Evolutionary conservation across 23 tunicate species (phyloP).

Genomic region (Corella eumyota): DNA sequence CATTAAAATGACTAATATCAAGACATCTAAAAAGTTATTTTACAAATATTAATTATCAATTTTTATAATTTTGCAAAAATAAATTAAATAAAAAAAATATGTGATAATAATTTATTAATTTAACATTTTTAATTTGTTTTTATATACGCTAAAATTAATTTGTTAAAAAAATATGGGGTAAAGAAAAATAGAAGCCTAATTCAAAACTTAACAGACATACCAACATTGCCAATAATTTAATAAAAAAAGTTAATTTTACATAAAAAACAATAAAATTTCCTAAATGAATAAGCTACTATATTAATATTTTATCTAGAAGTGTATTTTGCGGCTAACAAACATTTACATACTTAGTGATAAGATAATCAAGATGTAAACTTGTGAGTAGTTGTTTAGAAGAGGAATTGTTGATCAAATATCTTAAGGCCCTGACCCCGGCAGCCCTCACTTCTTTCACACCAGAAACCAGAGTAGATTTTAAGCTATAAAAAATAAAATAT

Average conservation of each 20-base stretch:
- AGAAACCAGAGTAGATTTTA: slow-evolving; percentile 63
- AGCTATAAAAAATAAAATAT: slow-evolving; percentile 13
- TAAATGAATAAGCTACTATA: too few relatives aligned
- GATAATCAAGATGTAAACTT: slow-evolving; percentile 51
- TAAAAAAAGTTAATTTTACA: too few relatives aligned
- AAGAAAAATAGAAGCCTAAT: neutral
- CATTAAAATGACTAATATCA: slow-evolving; percentile 93
- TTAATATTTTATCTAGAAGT: too few relatives aligned
- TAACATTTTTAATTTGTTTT: too few relatives aligned
- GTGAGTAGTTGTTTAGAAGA: slow-evolving; percentile 26
- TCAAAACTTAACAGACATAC: neutral
- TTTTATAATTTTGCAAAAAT: too few relatives aligned
- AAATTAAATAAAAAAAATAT: too few relatives aligned
- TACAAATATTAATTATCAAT: neutral
- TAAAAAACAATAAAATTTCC: too few relatives aligned
- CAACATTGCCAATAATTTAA: too few relatives aligned
- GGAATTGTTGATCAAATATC: slow-evolving; percentile 63
- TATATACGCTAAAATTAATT: neutral
- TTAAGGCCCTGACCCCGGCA: slow-evolving; percentile 56
- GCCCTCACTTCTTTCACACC: slow-evolving; percentile 88
- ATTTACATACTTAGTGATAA: slow-evolving; percentile 44
- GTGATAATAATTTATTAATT: too few relatives aligned
- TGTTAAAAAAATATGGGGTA: neutral
- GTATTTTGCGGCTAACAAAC: too few relatives aligned
- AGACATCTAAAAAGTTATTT: slow-evolving; percentile 36